Conservation (phyloP, 2,888 invertebrate genomes). For the Callinectes sapidus region DNA sequence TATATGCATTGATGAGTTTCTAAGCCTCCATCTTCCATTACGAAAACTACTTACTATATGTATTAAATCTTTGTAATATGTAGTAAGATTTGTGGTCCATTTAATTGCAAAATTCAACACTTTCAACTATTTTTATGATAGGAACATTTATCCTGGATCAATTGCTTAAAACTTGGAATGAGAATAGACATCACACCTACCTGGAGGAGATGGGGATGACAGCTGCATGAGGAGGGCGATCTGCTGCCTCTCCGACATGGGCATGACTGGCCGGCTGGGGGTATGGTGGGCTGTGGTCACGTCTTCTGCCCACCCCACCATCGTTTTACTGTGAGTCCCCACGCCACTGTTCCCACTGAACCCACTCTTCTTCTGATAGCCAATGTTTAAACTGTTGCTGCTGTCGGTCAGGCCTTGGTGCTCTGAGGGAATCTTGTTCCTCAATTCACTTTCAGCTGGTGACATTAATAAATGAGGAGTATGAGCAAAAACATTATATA, state of each 20-base stretch:
- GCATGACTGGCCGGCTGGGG: slow-evolving; percentile 75
- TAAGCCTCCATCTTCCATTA: no score
- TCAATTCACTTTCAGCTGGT: slow-evolving; percentile 55
- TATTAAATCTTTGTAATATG: no score
- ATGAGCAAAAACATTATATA: neutral
- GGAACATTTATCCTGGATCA: no score
- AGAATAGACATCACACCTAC: neutral
- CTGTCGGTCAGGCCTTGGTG: slow-evolving; percentile 41
- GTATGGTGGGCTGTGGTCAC: slow-evolving; percentile 55
- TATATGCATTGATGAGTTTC: no score
- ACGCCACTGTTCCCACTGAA: slow-evolving; percentile 29
- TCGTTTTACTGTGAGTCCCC: slow-evolving; percentile 32
- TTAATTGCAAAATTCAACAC: no score
- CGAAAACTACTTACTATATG: no score
- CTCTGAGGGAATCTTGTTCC: slow-evolving; percentile 23
- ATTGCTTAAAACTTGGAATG: neutral
- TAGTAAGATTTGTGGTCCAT: no score
- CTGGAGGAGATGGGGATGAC: slow-evolving; percentile 75
- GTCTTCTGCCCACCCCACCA: slow-evolving; percentile 64
- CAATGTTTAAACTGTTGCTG: slow-evolving; percentile 54
- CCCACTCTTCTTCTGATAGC: slow-evolving; percentile 45
- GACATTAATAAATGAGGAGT: neutral
- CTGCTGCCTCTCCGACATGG: slow-evolving; percentile 94
- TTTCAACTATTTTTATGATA: no score
- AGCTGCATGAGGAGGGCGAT: slow-evolving; percentile 91